Evolutionary conservation across 37 sponge, comb jelly and placozoan genomes (phyloP), one percentile per base, ranked within the genome.

Genomic region (Chondrosia reniformis): DNA sequence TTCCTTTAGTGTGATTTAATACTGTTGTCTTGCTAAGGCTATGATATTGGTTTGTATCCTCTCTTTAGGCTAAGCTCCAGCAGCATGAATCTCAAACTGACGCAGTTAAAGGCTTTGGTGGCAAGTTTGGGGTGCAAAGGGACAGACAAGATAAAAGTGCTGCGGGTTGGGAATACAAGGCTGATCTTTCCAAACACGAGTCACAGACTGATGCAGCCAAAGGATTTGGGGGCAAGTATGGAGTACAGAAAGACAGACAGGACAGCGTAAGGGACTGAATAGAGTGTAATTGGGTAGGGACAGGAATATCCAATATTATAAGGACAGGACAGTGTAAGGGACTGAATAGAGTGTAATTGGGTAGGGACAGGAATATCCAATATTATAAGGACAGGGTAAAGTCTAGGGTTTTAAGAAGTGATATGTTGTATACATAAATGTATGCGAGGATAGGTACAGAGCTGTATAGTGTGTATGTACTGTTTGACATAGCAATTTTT

Each of bases 161-260:
- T 12, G 75, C 84, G 24, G 94, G 97, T 10, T 93, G 80, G 63
- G 97, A 96, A 12, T 78, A 93, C 46, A 86, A 89, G 46, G 78
- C 85, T 33, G 63, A 89, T 27, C 79, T 92, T 8, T 64, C 85
- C 33, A 80, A 89, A 63, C 96, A 95, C 54, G 89, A 74, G 46
- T 95, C 96, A 0, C 96, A 95, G 78, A 93, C 86, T 1, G 94
- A 93, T 76, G 76, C 80, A 55, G 33, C 84, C 30, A 95, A 93
- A 55, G 96, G 96, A 13, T 93, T 93, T 80, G 94, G 94, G 17
- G 94, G 94, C 25, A 89, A 81, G 77, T 96, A 67, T 82, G 97
- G 97, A 38, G 94, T 96, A 6, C 88, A 96, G 79, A 90, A 87
- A 56, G 96, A 95, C 79, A 71, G 88, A n/a, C 80, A 85, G 79